These are phyloP conservation scores for Pygoscelis antarcticus DNA, from an alignment of 2,113 vertebrate genomes.

Conservation along the genomic window DNA sequence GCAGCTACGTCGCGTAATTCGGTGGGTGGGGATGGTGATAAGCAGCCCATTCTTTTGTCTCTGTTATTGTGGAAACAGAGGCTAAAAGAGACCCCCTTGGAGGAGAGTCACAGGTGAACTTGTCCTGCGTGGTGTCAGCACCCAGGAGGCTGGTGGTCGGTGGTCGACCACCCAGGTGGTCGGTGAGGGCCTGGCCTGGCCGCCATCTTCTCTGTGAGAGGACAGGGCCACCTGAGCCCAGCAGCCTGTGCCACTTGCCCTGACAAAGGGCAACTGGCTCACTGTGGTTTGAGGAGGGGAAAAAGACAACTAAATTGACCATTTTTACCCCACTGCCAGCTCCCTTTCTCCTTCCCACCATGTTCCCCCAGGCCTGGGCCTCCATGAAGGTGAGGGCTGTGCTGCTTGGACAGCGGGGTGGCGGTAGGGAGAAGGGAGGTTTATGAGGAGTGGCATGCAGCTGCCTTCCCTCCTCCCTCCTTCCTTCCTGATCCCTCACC, in stretches of 20 bases:
- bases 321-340: not conserved
- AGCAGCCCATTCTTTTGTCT: not conserved
- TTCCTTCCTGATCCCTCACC: too few species aligned
- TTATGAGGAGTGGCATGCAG: not conserved
- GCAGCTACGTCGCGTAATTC: not conserved
- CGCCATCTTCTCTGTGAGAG: fast-evolving
- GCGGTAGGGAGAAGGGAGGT: not conserved
- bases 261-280: constrained; percentile 30
- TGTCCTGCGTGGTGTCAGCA: not conserved
- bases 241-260: fast-evolving
- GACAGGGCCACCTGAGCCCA: not conserved
- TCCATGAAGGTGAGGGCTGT: not conserved
- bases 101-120: not conserved
- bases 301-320: constrained; percentile 78
- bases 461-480: not conserved
- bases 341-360: not conserved
- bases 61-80: constrained; percentile 20
- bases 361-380: not conserved
- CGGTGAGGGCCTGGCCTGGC: not conserved
- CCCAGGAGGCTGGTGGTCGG: not conserved
- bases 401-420: not conserved
- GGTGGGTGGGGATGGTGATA: not conserved
- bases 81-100: not conserved
- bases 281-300: constrained; percentile 54
- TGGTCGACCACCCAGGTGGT: too few species aligned